Evolutionary conservation across 2,113 vertebrate genomes (phyloP).

Genomic region (Amphiprion percula): DNA sequence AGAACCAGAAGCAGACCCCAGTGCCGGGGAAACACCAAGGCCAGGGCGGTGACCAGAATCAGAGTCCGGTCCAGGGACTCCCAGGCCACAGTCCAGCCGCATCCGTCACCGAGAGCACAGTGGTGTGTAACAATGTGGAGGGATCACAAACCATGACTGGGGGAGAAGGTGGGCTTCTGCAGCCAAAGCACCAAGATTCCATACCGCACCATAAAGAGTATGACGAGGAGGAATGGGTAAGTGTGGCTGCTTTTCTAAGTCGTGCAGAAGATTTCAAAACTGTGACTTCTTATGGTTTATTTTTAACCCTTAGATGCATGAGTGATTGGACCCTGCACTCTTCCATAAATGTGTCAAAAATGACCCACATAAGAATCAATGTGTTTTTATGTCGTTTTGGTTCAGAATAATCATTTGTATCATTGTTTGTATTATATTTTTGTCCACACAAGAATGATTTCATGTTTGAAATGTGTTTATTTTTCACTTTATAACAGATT

Average conservation of each 20-base stretch:
- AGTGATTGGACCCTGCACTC: too few relatives aligned
- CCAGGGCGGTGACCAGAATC: constrained; percentile 56
- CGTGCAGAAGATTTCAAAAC: too few relatives aligned
- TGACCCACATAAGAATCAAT: too few relatives aligned
- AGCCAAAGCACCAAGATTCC: constrained; percentile 87
- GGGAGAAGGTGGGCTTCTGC: constrained; percentile 70
- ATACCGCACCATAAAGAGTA: constrained; percentile 96
- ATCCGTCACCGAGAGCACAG: constrained; percentile 39
- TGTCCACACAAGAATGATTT: too few relatives aligned
- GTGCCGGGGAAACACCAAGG: constrained; percentile 44
- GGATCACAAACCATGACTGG: constrained; percentile 55
- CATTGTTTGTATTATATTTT: too few relatives aligned
- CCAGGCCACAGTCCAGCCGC: constrained; percentile 67
- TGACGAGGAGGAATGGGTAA: constrained; percentile 98
- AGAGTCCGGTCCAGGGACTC: constrained; percentile 63
- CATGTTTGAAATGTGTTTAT: too few relatives aligned
- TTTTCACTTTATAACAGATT: too few relatives aligned
- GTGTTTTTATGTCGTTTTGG: too few relatives aligned
- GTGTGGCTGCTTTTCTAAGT: constrained; percentile 46
- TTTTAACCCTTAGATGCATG: too few relatives aligned
- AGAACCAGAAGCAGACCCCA: constrained; percentile 71
- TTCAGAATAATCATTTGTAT: too few relatives aligned
- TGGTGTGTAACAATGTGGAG: constrained; percentile 79
- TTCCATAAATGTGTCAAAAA: too few relatives aligned
- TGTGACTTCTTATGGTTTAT: too few relatives aligned